Evolutionary conservation across 2,888 invertebrate genomes (phyloP).

Genomic region (Temnothorax ravouxi): DNA sequence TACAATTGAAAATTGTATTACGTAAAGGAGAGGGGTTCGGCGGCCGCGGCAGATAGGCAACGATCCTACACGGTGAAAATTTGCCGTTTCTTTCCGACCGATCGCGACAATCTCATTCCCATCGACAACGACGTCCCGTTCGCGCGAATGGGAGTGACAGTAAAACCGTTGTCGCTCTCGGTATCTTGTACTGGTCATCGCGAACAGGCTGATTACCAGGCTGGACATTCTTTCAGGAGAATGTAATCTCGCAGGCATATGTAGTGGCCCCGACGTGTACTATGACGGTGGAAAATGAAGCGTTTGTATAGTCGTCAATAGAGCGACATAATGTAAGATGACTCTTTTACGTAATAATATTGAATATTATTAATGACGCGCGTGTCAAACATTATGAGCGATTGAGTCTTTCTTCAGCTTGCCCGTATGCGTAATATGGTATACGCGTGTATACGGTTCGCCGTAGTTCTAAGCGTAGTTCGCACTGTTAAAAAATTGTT

Average conservation of each 20-base stretch:
- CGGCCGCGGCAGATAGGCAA: constrained; percentile 27
- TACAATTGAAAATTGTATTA: constrained; percentile 82
- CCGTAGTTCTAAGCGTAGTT: constrained; percentile 8
- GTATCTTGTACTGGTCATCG: constrained; percentile 34
- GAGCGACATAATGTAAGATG: constrained; percentile 51
- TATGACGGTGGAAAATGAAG: constrained; percentile 49
- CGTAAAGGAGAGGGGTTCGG: constrained; percentile 73
- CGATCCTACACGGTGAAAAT: constrained; percentile 73
- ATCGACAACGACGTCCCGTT: constrained; percentile 1
- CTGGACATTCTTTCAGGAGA: constrained; percentile 39
- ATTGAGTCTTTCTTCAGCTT: constrained; percentile 43
- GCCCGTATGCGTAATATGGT: neutral
- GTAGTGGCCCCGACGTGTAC: constrained; percentile 25
- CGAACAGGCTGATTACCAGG: constrained; percentile 30
- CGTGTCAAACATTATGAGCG: constrained; percentile 47
- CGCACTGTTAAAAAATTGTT: constrained; percentile 15
- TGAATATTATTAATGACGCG: constrained; percentile 57
- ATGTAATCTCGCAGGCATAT: constrained; percentile 37
- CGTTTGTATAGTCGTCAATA: constrained; percentile 50
- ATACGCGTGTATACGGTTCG: no score
- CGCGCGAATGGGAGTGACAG: constrained; percentile 44
- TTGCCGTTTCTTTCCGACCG: constrained; percentile 71
- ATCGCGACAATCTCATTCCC: constrained; percentile 54
- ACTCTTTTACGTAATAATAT: constrained; percentile 54
- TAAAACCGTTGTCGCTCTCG: constrained; percentile 39